A percentile compares a stretch with the other conserved stretches of the same genome.
These are phyloP conservation scores for Pherbina coryleti DNA, from an alignment of 2,888 invertebrate genomes.

Conservation along the genomic window DNA sequence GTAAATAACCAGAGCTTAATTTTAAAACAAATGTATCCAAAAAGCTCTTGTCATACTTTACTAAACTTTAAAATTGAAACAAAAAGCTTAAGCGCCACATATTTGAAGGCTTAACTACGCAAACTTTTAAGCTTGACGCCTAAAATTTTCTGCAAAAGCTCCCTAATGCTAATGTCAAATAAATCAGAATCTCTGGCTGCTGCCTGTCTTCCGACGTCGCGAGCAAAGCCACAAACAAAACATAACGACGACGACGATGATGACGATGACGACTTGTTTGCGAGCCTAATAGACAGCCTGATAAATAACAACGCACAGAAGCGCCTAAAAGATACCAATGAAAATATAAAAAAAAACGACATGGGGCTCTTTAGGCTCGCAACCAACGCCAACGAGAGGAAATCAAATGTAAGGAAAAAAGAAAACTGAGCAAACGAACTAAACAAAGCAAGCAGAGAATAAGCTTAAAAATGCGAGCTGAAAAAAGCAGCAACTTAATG, in stretches of 20 bases:
- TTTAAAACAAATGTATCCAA: no score
- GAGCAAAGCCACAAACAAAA: no score
- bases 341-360: not conserved
- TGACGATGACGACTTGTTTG: no score
- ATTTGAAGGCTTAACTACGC: no score
- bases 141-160: not conserved
- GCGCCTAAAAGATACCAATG: not conserved
- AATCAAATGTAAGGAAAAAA: not conserved
- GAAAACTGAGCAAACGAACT: not conserved
- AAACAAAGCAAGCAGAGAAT: not conserved
- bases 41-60: no score
- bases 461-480: not conserved
- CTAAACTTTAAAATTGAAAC: no score
- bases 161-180: not conserved
- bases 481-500: slow-evolving; percentile 32
- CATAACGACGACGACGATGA: no score
- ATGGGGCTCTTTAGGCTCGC: not conserved
- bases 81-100: no score
- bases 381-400: not conserved
- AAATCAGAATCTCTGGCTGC: not conserved
- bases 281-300: no score
- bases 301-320: no score
- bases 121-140: no score
- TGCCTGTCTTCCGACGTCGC: not conserved
- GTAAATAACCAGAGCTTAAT: no score